Evolutionary conservation across 2,797 vertebrate species (phyloP).

Genomic region (Enteromius anoplus): DNA sequence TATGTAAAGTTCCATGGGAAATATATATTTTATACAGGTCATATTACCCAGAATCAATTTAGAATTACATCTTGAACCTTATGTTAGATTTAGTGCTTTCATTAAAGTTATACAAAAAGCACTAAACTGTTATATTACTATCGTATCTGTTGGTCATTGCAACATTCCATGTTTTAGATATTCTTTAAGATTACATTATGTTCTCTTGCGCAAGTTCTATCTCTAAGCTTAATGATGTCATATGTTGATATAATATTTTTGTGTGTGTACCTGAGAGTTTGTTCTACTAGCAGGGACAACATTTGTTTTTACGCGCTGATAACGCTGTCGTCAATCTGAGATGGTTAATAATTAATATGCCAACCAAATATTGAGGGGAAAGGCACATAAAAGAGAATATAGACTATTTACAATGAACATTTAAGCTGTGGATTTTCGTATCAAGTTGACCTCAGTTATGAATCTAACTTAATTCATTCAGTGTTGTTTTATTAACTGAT

Average conservation of each 20-base stretch:
- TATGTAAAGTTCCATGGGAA: neutral
- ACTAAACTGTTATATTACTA: neutral
- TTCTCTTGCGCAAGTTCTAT: neutral
- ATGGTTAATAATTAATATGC: conserved; percentile 25
- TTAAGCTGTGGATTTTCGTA: neutral
- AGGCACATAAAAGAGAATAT: neutral
- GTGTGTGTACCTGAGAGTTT: neutral
- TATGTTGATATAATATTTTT: neutral
- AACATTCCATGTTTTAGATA: neutral
- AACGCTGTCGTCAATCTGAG: neutral
- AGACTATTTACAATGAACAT: neutral
- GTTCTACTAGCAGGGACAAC: neutral
- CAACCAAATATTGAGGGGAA: neutral
- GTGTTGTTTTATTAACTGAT: conserved; percentile 26
- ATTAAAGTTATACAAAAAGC: neutral
- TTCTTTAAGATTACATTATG: conserved; percentile 5
- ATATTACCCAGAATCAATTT: neutral
- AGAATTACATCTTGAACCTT: neutral
- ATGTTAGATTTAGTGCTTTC: neutral
- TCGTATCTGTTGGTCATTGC: neutral
- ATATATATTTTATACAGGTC: neutral
- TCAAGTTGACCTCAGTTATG: neutral
- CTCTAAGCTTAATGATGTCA: neutral
- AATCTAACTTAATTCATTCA: conserved; percentile 14
- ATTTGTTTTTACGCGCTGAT: neutral